Conservation (phyloP, 2,888 invertebrate species). For the Pollenia labialis region DNA sequence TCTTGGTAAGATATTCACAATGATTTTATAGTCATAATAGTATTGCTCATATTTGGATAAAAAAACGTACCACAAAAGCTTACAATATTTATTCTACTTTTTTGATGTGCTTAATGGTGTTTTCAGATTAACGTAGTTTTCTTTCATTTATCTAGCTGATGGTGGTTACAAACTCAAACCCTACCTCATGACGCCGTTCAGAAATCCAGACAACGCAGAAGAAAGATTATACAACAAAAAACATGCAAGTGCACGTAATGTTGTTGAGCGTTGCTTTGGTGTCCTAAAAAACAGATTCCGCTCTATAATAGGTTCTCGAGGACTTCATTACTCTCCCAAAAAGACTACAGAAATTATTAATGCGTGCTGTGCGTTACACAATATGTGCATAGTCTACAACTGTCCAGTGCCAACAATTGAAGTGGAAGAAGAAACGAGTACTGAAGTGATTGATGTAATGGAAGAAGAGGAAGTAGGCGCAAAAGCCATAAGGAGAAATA, state of each 20-base stretch:
- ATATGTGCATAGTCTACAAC: conserved; percentile 29
- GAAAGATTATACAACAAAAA: conserved; percentile 18
- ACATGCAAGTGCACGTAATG: conserved; percentile 11
- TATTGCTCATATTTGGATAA: neutral
- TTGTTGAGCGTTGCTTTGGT: neutral
- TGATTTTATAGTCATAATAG: neutral
- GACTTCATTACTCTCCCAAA: conserved; percentile 12
- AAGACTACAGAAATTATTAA: neutral
- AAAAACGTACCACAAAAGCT: neutral
- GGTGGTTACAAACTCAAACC: conserved; percentile 31
- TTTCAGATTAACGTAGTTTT: neutral
- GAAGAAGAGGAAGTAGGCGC: conserved; percentile 15
- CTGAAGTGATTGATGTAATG: neutral
- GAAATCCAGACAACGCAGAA: conserved; percentile 1
- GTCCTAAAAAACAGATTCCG: conserved; percentile 10
- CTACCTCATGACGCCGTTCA: conserved; percentile 31
- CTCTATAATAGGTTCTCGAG: conserved; percentile 20
- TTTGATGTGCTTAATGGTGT: neutral
- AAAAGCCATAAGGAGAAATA: conserved; percentile 24
- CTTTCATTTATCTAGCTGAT: conserved; percentile 7
- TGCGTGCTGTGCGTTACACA: conserved; percentile 25
- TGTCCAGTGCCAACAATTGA: conserved; percentile 12
- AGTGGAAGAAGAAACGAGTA: conserved; percentile 30
- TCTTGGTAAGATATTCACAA: conserved; percentile 23
- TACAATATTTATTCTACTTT: no score